These are phyloP conservation scores for Teleogryllus oceanicus DNA, from an alignment of 2,888 invertebrate species.

Conservation along the genomic window DNA sequence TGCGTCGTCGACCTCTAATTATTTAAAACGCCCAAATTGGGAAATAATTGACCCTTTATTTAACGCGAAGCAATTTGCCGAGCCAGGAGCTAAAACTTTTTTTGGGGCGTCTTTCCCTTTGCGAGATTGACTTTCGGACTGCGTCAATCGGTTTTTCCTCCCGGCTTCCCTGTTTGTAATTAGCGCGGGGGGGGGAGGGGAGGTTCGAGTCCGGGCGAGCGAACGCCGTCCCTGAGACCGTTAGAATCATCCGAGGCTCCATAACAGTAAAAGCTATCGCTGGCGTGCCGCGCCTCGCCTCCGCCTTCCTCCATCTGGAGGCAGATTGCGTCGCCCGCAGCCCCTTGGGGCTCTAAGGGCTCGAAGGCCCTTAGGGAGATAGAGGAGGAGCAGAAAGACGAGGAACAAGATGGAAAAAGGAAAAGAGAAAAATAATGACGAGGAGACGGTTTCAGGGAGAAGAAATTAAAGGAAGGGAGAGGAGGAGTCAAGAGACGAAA, in stretches of 20 bases:
- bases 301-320: too few relatives aligned
- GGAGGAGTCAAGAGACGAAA: too few relatives aligned
- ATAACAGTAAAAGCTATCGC: neutral
- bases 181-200: neutral
- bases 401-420: too few relatives aligned
- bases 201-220: neutral
- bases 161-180: conserved; percentile 18
- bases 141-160: conserved; percentile 1
- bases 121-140: conserved; percentile 1
- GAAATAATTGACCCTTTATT: conserved; percentile 11
- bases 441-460: too few relatives aligned
- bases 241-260: neutral
- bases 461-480: too few relatives aligned
- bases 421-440: too few relatives aligned
- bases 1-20: neutral
- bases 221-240: neutral
- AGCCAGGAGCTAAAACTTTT: neutral
- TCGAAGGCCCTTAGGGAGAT: too few relatives aligned
- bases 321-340: too few relatives aligned
- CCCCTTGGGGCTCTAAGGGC: too few relatives aligned
- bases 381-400: too few relatives aligned
- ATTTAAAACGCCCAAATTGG: conserved; percentile 4
- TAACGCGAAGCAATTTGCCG: conserved; percentile 5
- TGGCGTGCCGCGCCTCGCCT: too few relatives aligned
- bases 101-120: neutral